phyloP scores from a whole-genome alignment of 2,797 vertebrate genomes.

The Tachyglossus aculeatus region DNA sequence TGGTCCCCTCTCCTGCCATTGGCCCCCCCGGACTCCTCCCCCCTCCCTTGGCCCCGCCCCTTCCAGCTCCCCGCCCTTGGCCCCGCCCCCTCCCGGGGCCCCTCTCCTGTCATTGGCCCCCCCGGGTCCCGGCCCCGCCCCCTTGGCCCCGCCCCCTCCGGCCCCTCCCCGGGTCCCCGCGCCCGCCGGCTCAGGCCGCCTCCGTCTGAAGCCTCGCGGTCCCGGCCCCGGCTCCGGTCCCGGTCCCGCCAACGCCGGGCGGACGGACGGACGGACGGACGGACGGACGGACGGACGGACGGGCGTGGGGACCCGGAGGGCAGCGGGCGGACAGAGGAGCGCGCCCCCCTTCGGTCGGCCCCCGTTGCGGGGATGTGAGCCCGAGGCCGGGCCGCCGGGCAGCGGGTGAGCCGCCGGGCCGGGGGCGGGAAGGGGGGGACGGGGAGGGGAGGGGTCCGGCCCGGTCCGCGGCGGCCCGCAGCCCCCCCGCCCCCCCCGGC shows the following conservation, averaged over 20 bases:
- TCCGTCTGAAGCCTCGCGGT: background rate
- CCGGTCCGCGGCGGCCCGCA: background rate
- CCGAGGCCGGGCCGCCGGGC: background rate
- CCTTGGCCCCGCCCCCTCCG: background rate
- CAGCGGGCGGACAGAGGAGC: background rate
- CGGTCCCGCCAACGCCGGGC: conserved; percentile 10
- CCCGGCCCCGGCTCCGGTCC: conserved; percentile 14
- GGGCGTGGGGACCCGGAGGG: background rate
- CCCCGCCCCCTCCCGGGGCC: too few relatives aligned
- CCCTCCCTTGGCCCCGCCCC: too few relatives aligned
- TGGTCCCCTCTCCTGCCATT: too few relatives aligned
- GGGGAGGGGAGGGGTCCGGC: background rate
- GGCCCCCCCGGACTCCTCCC: too few relatives aligned
- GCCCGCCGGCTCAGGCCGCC: background rate
- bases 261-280: background rate
- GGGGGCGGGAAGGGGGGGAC: background rate
- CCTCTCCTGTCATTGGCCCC: background rate
- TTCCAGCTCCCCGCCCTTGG: too few relatives aligned
- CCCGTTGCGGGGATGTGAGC: background rate
- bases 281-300: background rate
- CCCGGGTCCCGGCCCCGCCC: conserved; percentile 18
- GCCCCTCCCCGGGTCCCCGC: conserved; percentile 27
- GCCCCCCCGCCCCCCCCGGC: conserved; percentile 1
- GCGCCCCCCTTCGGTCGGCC: background rate
- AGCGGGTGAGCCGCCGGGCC: background rate